These are phyloP conservation scores for Apogon hyalosoma DNA, from an alignment of 2,797 vertebrate genomes.

Conservation along the genomic window DNA sequence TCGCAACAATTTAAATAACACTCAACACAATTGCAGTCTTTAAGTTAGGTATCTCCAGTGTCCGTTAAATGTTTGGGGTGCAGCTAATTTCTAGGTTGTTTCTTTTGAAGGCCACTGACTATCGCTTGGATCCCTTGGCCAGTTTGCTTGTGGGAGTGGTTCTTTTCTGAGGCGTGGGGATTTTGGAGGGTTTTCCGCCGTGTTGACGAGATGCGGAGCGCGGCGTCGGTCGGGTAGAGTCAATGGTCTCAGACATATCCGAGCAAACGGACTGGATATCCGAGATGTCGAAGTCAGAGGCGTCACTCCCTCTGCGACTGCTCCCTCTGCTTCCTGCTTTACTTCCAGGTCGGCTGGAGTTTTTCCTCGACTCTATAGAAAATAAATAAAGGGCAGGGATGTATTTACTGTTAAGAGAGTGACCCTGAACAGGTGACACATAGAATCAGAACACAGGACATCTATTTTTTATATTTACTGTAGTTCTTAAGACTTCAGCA, in stretches of 20 bases:
- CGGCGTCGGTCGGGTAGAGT: constrained; percentile 84
- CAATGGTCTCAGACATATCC: constrained; percentile 90
- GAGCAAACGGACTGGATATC: constrained; percentile 98
- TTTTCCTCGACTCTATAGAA: constrained; percentile 86
- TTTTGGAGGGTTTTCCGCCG: constrained; percentile 94
- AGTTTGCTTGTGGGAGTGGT: constrained; percentile 89
- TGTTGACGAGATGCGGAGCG: constrained; percentile 88
- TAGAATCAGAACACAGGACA: too few species aligned
- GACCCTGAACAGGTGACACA: not conserved
- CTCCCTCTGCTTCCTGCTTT: constrained; percentile 96
- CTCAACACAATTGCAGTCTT: constrained; percentile 81
- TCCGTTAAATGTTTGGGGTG: constrained; percentile 64
- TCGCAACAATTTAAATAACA: constrained; percentile 91
- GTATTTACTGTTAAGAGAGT: not conserved
- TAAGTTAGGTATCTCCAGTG: constrained; percentile 82
- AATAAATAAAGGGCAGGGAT: not conserved
- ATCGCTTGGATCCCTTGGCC: constrained; percentile 95
- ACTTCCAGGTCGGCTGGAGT: constrained; percentile 92
- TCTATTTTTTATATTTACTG: too few species aligned
- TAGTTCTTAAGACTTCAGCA: too few species aligned
- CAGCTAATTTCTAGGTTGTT: constrained; percentile 58
- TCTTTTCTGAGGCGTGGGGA: constrained; percentile 94
- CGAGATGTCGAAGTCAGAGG: constrained; percentile 99
- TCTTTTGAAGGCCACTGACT: constrained; percentile 82
- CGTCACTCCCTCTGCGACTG: constrained; percentile 96